Percentiles rank a stretch among this genome's conserved stretches.
Conservation (phyloP, 2,797 vertebrate species). For the Chelmon rostratus region DNA sequence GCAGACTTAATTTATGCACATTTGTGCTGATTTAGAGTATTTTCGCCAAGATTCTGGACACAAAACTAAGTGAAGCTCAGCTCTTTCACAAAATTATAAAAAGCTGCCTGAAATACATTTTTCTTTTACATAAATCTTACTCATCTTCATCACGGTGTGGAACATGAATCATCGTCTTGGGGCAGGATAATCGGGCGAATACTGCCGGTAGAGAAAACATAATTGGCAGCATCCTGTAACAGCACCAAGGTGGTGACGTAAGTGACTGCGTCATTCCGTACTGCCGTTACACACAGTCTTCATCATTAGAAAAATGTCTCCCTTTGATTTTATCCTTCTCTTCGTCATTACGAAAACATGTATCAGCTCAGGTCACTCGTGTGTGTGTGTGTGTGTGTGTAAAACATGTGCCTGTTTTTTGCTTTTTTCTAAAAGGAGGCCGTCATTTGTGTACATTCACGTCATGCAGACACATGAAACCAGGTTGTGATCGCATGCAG, state of each 20-base stretch:
- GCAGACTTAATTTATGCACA: neutral
- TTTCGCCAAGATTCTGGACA: neutral
- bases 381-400: neutral
- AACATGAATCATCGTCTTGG: conserved; percentile 6
- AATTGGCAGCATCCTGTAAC: conserved; percentile 7
- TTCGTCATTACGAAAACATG: neutral
- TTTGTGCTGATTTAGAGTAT: neutral
- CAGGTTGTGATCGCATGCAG: neutral
- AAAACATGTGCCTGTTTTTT: neutral
- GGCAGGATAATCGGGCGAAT: neutral
- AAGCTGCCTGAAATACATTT: neutral
- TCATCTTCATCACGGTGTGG: neutral
- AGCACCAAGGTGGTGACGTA: conserved; percentile 1
- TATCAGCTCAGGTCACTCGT: conserved; percentile 34
- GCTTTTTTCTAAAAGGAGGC: conserved; percentile 18
- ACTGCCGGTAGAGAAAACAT: neutral
- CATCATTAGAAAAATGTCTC: no score
- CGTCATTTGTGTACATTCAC: neutral
- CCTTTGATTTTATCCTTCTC: conserved; percentile 1
- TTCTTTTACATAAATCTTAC: neutral
- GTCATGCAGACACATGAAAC: neutral
- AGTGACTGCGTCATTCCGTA: conserved; percentile 4
- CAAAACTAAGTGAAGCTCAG: neutral
- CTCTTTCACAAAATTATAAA: neutral
- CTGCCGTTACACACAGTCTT: neutral